A percentile compares a stretch with the other conserved stretches of the same genome.
Conservation (phyloP, 2,888 invertebrate species). For the Drosophila neutralis region DNA sequence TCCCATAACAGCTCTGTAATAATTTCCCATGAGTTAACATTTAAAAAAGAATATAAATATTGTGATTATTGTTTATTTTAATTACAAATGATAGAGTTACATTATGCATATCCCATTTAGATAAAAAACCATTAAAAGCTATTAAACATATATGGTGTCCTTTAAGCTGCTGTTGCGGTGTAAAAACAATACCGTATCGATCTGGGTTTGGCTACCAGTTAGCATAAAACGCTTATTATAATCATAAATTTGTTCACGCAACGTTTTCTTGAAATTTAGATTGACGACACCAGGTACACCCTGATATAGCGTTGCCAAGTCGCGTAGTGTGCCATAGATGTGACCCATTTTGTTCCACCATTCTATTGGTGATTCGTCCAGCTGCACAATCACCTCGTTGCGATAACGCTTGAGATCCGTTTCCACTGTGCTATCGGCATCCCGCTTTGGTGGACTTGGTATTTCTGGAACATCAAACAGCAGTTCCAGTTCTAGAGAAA, state of each 20-base stretch:
- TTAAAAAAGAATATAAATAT: not conserved
- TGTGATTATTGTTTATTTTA: constrained; percentile 38
- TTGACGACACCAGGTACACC: constrained; percentile 83
- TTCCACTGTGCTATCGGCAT: constrained; percentile 76
- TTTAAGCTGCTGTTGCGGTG: constrained; percentile 69
- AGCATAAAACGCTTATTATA: constrained; percentile 80
- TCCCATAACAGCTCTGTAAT: constrained; percentile 6
- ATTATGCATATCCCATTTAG: constrained; percentile 37
- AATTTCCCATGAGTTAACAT: constrained; percentile 7
- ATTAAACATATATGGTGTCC: constrained; percentile 57
- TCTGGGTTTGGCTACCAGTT: constrained; percentile 72
- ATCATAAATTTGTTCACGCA: constrained; percentile 81
- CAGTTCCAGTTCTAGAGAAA: constrained; percentile 77
- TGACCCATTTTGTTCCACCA: constrained; percentile 83
- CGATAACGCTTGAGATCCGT: constrained; percentile 81
- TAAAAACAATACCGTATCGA: constrained; percentile 82
- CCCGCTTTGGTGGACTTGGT: constrained; percentile 48
- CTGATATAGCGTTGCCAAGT: constrained; percentile 80
- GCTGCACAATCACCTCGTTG: constrained; percentile 79
- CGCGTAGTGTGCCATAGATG: constrained; percentile 77
- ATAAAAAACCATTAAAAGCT: constrained; percentile 44
- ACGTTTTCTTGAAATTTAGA: constrained; percentile 77
- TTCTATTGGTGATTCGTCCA: constrained; percentile 83
- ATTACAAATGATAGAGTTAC: constrained; percentile 46
- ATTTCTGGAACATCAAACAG: constrained; percentile 80